These are phyloP conservation scores for Troides helena DNA, from an alignment of 2,888 invertebrate species.

Conservation along the genomic window DNA sequence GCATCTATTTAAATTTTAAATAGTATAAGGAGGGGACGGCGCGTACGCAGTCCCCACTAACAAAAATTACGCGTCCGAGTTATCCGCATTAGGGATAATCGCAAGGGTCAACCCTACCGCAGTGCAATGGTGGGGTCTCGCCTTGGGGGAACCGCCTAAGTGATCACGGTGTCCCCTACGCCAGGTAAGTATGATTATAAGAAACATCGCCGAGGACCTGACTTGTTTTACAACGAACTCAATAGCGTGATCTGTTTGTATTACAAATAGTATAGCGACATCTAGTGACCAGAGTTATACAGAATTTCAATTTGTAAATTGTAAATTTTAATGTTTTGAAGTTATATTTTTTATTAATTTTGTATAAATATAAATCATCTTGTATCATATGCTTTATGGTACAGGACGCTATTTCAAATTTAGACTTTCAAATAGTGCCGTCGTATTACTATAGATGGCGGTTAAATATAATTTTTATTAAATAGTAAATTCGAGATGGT, in stretches of 20 bases:
- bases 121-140: constrained; percentile 18
- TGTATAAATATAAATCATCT: too few relatives aligned
- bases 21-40: constrained; percentile 1
- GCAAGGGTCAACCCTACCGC: constrained; percentile 21
- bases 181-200: constrained; percentile 19
- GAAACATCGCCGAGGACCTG: background rate
- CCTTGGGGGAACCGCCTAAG: constrained; percentile 25
- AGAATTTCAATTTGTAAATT: too few relatives aligned
- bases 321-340: too few relatives aligned
- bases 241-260: constrained; percentile 1
- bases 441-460: too few relatives aligned
- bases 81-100: constrained; percentile 23
- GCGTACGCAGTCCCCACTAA: constrained; percentile 24
- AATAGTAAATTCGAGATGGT: too few relatives aligned
- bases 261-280: background rate
- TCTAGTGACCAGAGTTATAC: background rate
- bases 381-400: too few relatives aligned
- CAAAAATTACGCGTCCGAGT: constrained; percentile 24
- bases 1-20: too few relatives aligned
- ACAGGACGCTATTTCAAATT: too few relatives aligned
- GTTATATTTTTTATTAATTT: too few relatives aligned
- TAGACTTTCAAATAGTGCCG: too few relatives aligned
- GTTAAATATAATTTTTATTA: too few relatives aligned
- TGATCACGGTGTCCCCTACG: constrained; percentile 26
- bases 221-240: background rate